phyloP scores from a whole-genome alignment of 2,113 vertebrate genomes.

The Ictalurus punctatus region DNA sequence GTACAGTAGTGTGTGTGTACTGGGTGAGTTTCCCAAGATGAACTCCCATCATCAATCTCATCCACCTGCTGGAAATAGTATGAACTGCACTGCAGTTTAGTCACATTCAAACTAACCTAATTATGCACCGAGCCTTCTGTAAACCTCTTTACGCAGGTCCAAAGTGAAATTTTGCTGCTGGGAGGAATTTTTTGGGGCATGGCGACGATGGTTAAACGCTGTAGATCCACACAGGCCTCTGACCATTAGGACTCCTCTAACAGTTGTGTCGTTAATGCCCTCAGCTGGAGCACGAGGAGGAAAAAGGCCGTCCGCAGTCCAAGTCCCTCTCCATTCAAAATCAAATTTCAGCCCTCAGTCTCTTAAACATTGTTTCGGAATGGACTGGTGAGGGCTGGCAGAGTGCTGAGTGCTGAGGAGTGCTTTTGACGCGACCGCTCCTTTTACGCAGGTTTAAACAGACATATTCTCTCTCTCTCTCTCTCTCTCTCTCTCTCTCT shows the following conservation, averaged over 20 bases:
- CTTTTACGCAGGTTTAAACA: slow-evolving; percentile 49
- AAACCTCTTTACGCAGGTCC: neutral
- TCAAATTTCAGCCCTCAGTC: slow-evolving; percentile 69
- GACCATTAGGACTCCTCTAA: slow-evolving; percentile 70
- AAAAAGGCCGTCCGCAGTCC: slow-evolving; percentile 75
- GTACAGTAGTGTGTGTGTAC: neutral
- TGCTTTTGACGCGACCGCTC: slow-evolving; percentile 52
- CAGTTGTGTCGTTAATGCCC: slow-evolving; percentile 79
- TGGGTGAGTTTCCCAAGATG: neutral
- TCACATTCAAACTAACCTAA: neutral
- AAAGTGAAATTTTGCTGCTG: neutral
- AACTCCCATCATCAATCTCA: slow-evolving; percentile 36
- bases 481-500: slow-evolving; percentile 33
- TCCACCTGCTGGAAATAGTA: slow-evolving; percentile 60
- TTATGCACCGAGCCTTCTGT: neutral
- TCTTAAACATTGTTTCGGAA: slow-evolving; percentile 69
- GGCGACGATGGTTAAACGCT: too few relatives aligned
- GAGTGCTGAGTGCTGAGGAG: neutral
- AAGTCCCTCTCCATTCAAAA: slow-evolving; percentile 77
- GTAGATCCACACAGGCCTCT: slow-evolving; percentile 44
- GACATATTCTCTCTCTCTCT: slow-evolving; percentile 26
- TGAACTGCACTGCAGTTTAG: slow-evolving; percentile 49
- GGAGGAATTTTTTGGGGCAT: neutral
- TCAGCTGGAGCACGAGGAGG: slow-evolving; percentile 71
- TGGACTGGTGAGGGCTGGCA: slow-evolving; percentile 70